Percentiles rank a stretch among this genome's conserved stretches.
These are phyloP conservation scores for Xenopus petersii DNA, from an alignment of 2,797 vertebrate species.

Conservation along the genomic window DNA sequence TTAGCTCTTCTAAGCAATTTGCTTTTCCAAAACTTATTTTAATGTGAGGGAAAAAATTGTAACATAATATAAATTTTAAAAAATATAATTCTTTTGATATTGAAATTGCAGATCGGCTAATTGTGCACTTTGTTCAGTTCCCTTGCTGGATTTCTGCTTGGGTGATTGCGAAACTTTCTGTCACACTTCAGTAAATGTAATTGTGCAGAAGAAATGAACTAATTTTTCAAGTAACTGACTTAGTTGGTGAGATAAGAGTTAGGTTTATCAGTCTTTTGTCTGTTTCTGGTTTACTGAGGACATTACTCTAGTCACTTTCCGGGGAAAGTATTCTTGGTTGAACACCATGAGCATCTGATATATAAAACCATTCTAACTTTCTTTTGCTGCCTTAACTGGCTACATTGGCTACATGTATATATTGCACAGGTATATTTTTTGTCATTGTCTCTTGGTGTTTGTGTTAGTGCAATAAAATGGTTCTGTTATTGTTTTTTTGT, in stretches of 20 bases:
- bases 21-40: conserved; percentile 59
- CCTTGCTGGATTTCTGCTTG: conserved; percentile 79
- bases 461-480: too few relatives aligned
- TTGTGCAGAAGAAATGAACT: conserved; percentile 99
- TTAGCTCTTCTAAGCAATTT: conserved; percentile 72
- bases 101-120: conserved; percentile 88
- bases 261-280: conserved; percentile 87
- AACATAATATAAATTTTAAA: conserved; percentile 84
- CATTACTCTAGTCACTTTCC: background rate
- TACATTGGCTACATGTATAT: too few relatives aligned
- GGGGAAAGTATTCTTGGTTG: background rate
- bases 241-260: conserved; percentile 85
- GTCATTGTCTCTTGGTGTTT: too few relatives aligned
- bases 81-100: conserved; percentile 71
- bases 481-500: too few relatives aligned
- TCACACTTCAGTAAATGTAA: conserved; percentile 99
- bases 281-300: conserved; percentile 61
- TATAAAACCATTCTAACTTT: too few relatives aligned
- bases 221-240: conserved; percentile 97
- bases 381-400: too few relatives aligned
- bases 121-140: conserved; percentile 81
- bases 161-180: conserved; percentile 89
- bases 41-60: conserved; percentile 75
- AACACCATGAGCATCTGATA: background rate
- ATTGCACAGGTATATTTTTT: too few relatives aligned